Evolutionary conservation across 2,797 vertebrate species (phyloP).

Genomic region (Pangasius sanitwongsei): DNA sequence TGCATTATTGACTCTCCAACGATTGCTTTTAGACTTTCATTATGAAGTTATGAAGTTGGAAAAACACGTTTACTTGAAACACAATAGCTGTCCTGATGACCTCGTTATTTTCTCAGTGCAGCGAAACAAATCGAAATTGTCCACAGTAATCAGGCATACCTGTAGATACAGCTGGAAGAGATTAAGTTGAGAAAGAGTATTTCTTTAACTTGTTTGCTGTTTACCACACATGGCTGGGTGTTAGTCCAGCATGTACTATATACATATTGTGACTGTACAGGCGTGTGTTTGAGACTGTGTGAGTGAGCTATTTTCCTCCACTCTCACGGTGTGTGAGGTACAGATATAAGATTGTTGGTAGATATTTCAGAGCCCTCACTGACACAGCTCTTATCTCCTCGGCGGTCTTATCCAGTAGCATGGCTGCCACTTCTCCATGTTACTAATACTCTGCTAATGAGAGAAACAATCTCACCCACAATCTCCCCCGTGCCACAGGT

Average conservation of each 20-base stretch:
- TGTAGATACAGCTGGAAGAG: neutral
- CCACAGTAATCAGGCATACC: neutral
- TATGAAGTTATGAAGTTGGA: neutral
- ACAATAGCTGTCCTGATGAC: neutral
- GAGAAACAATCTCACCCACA: conserved; percentile 62
- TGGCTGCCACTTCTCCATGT: conserved; percentile 33
- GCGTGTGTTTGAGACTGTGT: conserved; percentile 14
- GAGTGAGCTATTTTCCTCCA: neutral
- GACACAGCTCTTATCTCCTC: conserved; percentile 65
- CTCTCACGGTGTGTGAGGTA: conserved; percentile 43
- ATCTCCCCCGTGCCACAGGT: conserved; percentile 61
- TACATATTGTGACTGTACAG: neutral
- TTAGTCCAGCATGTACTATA: conserved; percentile 2
- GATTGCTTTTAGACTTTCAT: neutral
- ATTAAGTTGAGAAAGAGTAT: neutral
- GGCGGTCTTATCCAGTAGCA: conserved; percentile 33
- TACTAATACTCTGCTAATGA: conserved; percentile 60
- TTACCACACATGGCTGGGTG: neutral
- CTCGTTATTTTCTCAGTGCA: neutral
- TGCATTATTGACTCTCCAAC: neutral
- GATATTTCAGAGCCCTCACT: conserved; percentile 63
- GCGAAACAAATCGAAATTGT: neutral
- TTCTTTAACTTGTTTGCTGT: neutral
- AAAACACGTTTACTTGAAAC: neutral
- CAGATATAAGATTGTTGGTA: conserved; percentile 69